Conservation (phyloP, 92 coral and sea anemone species). For the Plumapathes pennacea region DNA sequence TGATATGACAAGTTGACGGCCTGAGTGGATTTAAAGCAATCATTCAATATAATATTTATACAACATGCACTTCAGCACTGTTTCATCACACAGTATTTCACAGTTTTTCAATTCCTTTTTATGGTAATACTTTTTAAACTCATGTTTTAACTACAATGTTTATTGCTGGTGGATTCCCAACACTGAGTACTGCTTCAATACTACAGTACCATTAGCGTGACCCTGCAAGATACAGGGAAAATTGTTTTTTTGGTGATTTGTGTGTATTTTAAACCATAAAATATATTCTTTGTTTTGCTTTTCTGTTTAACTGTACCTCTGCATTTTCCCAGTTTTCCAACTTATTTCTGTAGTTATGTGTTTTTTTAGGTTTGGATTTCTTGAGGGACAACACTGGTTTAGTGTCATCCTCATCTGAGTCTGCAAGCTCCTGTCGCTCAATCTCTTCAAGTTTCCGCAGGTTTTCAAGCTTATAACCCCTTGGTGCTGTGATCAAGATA, state of each 20-base stretch:
- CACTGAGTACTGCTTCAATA: no score
- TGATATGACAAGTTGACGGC: conserved; percentile 91
- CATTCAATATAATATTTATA: no score
- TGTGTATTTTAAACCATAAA: background rate
- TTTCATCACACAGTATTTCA: no score
- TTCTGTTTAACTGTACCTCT: conserved; percentile 57
- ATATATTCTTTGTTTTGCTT: background rate
- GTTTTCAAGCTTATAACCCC: conserved; percentile 76
- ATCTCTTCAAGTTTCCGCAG: conserved; percentile 62
- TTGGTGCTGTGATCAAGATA: conserved; percentile 73
- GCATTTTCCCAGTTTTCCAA: conserved; percentile 99
- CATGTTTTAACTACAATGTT: no score
- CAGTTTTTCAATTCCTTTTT: no score
- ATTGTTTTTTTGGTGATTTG: no score
- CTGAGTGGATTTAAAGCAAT: no score
- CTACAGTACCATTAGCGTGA: no score
- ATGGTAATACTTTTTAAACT: no score
- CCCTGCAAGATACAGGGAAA: no score
- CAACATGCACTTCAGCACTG: no score
- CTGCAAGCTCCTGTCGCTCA: conserved; percentile 56
- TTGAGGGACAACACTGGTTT: conserved; percentile 48
- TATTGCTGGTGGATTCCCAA: no score
- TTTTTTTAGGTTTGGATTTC: conserved; percentile 58
- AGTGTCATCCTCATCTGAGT: conserved; percentile 75
- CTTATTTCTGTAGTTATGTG: conserved; percentile 75